Evolutionary conservation across 2,888 invertebrate species (phyloP), one percentile per base, ranked within the genome.

Genomic region (Drosophila maculinotata): DNA sequence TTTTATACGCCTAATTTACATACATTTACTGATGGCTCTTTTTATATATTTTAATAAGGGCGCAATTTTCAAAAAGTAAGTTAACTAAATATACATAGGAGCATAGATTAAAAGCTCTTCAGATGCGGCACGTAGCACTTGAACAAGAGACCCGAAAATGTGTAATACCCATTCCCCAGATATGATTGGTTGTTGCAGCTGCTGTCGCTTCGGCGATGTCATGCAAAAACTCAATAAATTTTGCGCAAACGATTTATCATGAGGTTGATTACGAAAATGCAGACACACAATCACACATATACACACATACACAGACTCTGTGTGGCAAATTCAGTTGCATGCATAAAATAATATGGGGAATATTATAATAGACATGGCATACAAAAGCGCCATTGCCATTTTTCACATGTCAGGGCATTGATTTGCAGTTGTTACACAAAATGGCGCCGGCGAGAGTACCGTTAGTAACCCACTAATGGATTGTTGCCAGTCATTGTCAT

Each of bases 211-310:
- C 62, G 67, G 62, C 67, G 64, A 69, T 83, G 76, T 78, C 88
- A 80, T 87, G 87, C 86, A 82, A 80, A 83, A 84, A 84, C 85
- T 89, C 89, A 82, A 89, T 87, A 82, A 81, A 83, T 78, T 86
- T 69, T 79, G 77, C 64, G 73, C 83, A 83, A 89, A 83, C 87
- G 88, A 89, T 89, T 89, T 89, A 89, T 89, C 88, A 89, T 89
- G 79, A 79, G 87, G 75, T 87, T 88, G 87, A 89, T 88, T 86
- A 86, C 84, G 80, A 87, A 82, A 87, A 79, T 85, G 79, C 82
- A 87, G 76, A 87, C 31, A 53, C 51, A 70, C 38, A 59, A 26
- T 49, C 51, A 67, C 38, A 33, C 42, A 56, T 33, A 33, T 7
- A 51, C 12, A n/a, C 25, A 41, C n/a, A 58, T 9, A 60, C 7